Evolutionary conservation across 2,888 invertebrate genomes (phyloP).

Genomic region (Drosophila stalkeri): DNA sequence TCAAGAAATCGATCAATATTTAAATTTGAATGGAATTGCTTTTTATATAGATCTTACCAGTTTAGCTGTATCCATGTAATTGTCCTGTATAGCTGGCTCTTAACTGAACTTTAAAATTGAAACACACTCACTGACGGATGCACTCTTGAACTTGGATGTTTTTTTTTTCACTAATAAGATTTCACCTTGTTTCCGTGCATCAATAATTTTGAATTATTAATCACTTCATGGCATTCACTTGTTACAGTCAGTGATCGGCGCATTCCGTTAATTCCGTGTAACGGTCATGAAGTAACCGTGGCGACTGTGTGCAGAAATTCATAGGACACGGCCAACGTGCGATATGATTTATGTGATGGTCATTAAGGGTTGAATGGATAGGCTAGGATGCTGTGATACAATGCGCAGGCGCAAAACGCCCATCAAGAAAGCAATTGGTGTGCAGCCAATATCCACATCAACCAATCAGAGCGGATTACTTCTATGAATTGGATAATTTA

Average conservation of each 20-base stretch:
- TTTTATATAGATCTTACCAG: conserved; percentile 68
- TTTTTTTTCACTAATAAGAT: conserved; percentile 61
- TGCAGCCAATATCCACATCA: background rate
- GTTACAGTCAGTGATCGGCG: conserved; percentile 42
- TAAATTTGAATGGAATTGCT: background rate
- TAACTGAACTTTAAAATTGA: conserved; percentile 10
- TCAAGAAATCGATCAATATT: background rate
- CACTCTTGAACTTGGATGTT: conserved; percentile 52
- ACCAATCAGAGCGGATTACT: conserved; percentile 37
- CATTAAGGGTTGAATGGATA: conserved; percentile 48
- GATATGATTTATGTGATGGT: conserved; percentile 35
- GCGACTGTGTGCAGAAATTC: conserved; percentile 57
- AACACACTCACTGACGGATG: conserved; percentile 21
- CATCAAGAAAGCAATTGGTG: conserved; percentile 54
- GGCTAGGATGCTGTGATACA: conserved; percentile 55
- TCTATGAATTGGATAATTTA: background rate
- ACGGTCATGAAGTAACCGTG: conserved; percentile 60
- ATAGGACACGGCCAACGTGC: conserved; percentile 24
- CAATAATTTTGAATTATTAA: conserved; percentile 75
- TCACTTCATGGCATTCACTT: conserved; percentile 55
- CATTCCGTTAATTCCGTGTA: conserved; percentile 66
- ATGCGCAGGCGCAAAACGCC: conserved; percentile 75
- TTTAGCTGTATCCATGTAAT: conserved; percentile 76
- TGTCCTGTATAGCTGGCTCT: conserved; percentile 38
- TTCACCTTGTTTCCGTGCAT: conserved; percentile 56